These are phyloP conservation scores for Tyria jacobaeae DNA, from an alignment of 2,888 invertebrate species.

Conservation along the genomic window DNA sequence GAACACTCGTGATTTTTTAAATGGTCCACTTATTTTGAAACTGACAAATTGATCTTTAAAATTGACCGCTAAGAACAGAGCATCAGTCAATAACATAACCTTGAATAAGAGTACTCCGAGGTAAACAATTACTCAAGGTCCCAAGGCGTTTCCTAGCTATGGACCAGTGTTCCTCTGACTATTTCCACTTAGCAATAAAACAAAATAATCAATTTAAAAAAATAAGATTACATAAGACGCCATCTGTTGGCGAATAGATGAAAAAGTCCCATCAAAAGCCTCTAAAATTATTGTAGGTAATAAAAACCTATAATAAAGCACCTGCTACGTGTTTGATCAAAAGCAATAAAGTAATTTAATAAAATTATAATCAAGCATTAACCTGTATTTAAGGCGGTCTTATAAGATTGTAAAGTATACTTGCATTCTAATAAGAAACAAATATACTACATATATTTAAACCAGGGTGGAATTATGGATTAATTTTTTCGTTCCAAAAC, in stretches of 20 bases:
- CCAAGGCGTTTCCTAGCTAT: background rate
- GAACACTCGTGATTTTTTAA: too few species aligned
- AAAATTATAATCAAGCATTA: background rate
- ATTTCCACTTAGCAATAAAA: slow-evolving; percentile 10
- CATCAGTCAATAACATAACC: too few species aligned
- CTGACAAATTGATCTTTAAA: too few species aligned
- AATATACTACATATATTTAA: background rate
- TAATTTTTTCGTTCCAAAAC: background rate
- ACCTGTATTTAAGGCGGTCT: too few species aligned
- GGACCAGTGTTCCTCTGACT: background rate
- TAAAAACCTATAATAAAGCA: background rate
- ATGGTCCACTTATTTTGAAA: too few species aligned
- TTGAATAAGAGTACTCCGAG: background rate
- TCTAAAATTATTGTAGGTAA: background rate
- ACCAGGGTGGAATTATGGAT: background rate
- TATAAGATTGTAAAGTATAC: too few species aligned
- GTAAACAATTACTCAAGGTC: background rate
- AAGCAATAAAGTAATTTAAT: background rate
- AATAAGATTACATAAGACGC: slow-evolving; percentile 17
- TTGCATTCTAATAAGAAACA: background rate
- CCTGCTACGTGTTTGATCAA: background rate
- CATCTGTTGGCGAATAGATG: slow-evolving; percentile 26
- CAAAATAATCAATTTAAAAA: background rate
- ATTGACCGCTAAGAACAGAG: too few species aligned
- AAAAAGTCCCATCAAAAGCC: slow-evolving; percentile 64